These are phyloP conservation scores for Cheilosia pagana DNA, from an alignment of 2,888 invertebrate species.

Conservation along the genomic window DNA sequence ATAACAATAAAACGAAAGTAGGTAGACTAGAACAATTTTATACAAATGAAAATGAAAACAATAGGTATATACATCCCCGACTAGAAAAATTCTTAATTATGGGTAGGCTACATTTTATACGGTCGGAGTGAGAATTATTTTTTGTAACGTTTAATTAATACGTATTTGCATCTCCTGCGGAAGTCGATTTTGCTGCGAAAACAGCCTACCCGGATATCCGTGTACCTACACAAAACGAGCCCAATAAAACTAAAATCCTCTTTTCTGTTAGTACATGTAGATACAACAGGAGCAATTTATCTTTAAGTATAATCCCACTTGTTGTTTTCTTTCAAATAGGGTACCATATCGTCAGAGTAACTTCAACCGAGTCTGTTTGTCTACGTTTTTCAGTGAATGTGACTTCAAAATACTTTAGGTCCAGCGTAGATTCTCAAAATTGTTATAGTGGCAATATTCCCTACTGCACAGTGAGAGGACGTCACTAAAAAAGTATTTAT, in stretches of 20 bases:
- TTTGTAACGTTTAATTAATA: no score
- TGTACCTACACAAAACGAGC: no score
- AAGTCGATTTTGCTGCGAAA: no score
- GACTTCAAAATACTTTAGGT: not conserved
- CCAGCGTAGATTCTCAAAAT: conserved; percentile 14
- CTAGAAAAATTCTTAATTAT: not conserved
- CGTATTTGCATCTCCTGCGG: no score
- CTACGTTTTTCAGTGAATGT: not conserved
- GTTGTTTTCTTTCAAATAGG: not conserved
- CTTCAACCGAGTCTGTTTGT: not conserved
- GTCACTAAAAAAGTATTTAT: not conserved
- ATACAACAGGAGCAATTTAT: no score
- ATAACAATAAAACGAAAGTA: conserved; percentile 31
- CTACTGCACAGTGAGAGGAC: not conserved
- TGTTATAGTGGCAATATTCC: conserved; percentile 1
- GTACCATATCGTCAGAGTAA: not conserved
- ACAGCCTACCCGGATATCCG: no score
- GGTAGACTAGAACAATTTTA: not conserved
- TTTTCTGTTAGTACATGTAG: no score
- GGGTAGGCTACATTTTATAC: not conserved
- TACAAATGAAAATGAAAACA: not conserved
- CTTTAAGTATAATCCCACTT: no score
- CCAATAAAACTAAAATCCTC: no score
- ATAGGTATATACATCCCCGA: not conserved
- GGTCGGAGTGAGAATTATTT: not conserved